Evolutionary conservation across 2,797 vertebrate species (phyloP).

Genomic region (Limnodromus scolopaceus): DNA sequence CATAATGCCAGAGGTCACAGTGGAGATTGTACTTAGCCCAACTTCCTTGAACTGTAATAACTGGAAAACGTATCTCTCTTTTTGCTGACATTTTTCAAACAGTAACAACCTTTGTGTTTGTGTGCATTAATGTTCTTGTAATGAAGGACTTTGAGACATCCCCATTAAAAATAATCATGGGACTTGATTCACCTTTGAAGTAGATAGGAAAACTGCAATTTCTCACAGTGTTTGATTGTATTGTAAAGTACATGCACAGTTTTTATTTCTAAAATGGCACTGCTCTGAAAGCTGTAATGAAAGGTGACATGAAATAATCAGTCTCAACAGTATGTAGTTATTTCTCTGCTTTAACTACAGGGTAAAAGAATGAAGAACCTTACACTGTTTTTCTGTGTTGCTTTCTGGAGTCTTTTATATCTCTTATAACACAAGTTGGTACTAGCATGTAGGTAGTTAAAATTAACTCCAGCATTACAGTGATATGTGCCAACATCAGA

Average conservation of each 20-base stretch:
- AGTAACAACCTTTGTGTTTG: background rate
- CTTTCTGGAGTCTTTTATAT: background rate
- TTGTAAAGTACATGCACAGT: background rate
- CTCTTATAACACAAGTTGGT: background rate
- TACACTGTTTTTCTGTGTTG: background rate
- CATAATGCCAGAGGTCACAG: background rate
- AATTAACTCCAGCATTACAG: background rate
- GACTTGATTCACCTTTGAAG: background rate
- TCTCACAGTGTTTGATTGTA: background rate
- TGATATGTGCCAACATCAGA: background rate
- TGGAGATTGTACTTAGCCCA: background rate
- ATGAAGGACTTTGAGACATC: background rate
- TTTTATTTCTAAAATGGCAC: background rate
- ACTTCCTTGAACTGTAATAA: background rate
- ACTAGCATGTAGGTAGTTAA: background rate
- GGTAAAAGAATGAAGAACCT: background rate
- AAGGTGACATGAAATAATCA: background rate
- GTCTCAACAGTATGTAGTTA: background rate
- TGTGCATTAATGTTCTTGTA: accelerated
- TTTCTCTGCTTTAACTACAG: background rate
- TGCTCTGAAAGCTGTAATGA: background rate
- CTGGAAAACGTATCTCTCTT: background rate
- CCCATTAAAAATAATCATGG: background rate
- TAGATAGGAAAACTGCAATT: background rate
- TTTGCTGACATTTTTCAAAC: background rate